Evolutionary conservation across 37 sponge, comb jelly and placozoan genomes (phyloP).

Genomic region (Aphrocallistes beatrix): DNA sequence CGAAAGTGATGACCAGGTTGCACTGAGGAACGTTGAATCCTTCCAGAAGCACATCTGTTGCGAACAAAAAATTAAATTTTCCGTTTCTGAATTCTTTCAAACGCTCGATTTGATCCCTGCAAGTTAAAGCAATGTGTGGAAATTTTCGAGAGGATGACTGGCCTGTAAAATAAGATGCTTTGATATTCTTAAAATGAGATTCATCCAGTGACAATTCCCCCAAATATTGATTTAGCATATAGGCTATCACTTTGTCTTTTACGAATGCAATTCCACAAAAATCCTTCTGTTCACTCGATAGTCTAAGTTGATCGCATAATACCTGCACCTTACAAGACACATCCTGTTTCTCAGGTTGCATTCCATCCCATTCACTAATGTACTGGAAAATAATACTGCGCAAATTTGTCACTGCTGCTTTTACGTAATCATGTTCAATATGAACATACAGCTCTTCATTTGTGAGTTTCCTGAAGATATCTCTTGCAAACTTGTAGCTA

Average conservation of each 20-base stretch:
- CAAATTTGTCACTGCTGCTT: not conserved
- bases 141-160: not conserved
- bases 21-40: constrained; percentile 88
- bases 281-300: not conserved
- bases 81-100: constrained; percentile 54
- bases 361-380: not conserved
- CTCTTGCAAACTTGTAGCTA: not conserved
- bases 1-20: constrained; percentile 79
- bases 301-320: not conserved
- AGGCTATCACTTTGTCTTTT: not conserved
- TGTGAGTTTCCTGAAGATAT: not conserved
- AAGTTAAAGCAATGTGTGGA: not conserved
- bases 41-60: constrained; percentile 89
- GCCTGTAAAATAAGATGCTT: not conserved
- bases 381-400: not conserved
- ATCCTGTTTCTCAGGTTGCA: not conserved
- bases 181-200: not conserved
- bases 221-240: not conserved
- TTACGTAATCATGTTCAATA: not conserved
- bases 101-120: not conserved
- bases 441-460: too few relatives aligned
- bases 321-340: not conserved
- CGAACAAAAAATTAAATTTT: constrained; percentile 64
- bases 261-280: not conserved
- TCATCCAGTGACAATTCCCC: not conserved